Base-by-base conservation (phyloP, 2,113 vertebrate species). In the Plotosus lineatus region DNA sequence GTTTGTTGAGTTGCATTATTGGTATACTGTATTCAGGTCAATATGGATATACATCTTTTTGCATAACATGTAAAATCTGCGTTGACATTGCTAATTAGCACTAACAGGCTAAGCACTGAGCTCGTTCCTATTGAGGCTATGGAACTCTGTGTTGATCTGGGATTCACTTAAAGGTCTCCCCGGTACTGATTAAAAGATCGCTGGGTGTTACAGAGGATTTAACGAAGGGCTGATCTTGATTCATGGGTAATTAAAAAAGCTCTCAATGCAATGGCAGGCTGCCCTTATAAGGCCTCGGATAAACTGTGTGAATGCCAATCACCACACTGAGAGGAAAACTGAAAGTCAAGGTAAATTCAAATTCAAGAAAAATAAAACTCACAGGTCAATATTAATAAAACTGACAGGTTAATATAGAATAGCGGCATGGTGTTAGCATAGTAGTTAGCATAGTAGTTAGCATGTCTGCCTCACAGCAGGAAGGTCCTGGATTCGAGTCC, bases 141-240 rank as follows among this genome's bases (percentile, higher is more conserved):
- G 28, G 55, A 79, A 85, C 80, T 85, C 56, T 56, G 58, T 82
- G 81, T 80, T 77, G 81, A 83, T 81, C 84, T 85, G 77, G 81
- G 65, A 80, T 56, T 73, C 77, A 66, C 72, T 82, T 82, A 82
- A 85, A 75, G 56, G 81, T 77, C 81, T 78, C 23, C 46, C 55
- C 44, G 72, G 75, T 61, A 40, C 65, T 77, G 53, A 83, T 65
- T 77, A 65, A 77, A 71, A 77, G 80, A 82, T 82, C 28, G 38
- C 72, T 73, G 53, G 31, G 60, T 75, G 76, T 71, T 77, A 82
- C 33, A 63, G 3, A 19, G 77, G 69, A 73, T 51, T 65, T 33
- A 61, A 51, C 36, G 74, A 66, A 79, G 69, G 71, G 79, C 69
- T 82, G 60, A 82, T 78, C 60, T 60, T 60, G 60, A 78, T 82